Evolutionary conservation across 2,113 vertebrate species (phyloP).

Genomic region (Odontophorus gujanensis): DNA sequence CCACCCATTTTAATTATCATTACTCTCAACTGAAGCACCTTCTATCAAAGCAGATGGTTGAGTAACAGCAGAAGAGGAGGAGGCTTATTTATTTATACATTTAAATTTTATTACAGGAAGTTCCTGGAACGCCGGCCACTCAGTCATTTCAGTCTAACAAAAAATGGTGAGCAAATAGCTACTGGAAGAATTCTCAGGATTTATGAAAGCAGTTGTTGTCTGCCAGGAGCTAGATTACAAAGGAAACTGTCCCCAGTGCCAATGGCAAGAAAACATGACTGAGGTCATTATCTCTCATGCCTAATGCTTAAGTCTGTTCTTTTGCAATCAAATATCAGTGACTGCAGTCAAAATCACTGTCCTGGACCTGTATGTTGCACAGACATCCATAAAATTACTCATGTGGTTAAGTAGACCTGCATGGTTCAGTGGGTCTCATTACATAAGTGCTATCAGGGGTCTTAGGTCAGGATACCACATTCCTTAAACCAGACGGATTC

Average conservation of each 20-base stretch:
- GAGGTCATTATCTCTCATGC: neutral
- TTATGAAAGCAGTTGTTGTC: neutral
- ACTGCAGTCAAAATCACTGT: neutral
- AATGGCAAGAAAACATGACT: neutral
- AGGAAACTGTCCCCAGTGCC: neutral
- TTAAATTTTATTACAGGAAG: neutral
- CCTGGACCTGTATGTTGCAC: neutral
- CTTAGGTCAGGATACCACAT: slow-evolving; percentile 47
- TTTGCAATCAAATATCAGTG: neutral
- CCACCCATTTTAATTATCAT: neutral
- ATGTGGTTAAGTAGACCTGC: slow-evolving; percentile 23
- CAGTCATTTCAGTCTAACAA: neutral
- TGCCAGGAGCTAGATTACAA: neutral
- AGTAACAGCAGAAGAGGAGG: neutral
- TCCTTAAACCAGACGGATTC: slow-evolving; percentile 54
- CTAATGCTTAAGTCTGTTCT: neutral
- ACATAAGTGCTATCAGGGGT: neutral
- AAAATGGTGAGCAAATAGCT: neutral
- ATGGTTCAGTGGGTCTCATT: slow-evolving; percentile 34
- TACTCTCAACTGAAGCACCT: neutral
- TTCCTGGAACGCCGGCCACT: neutral
- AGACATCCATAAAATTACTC: slow-evolving; percentile 32
- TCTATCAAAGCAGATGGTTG: neutral
- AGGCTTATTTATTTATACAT: neutral
- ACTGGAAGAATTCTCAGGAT: neutral